These are phyloP conservation scores for Heliothis virescens DNA, from an alignment of 1,140 invertebrate genomes.

Conservation along the genomic window DNA sequence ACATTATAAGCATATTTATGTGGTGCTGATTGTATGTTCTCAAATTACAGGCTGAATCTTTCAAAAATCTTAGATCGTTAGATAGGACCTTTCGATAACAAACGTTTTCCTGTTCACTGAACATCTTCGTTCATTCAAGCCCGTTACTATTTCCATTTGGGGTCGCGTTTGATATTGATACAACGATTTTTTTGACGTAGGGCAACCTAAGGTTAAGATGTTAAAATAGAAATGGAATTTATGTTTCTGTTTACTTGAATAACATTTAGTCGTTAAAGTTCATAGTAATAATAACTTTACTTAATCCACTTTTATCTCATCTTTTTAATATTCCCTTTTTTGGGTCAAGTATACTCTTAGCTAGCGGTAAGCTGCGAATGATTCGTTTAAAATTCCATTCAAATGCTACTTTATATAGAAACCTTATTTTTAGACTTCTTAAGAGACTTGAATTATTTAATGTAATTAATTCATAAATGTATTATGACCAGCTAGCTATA, in stretches of 20 bases:
- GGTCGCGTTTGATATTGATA: conserved; percentile 17
- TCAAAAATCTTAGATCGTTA: conserved; percentile 9
- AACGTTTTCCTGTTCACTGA: conserved; percentile 37
- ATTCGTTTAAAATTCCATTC: background rate
- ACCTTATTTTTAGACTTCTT: conserved; percentile 3
- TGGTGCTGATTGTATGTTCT: conserved; percentile 10
- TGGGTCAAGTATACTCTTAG: background rate
- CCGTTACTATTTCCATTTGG: conserved; percentile 26
- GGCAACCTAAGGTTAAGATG: conserved; percentile 25
- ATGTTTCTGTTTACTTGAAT: conserved; percentile 1
- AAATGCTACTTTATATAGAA: conserved; percentile 8
- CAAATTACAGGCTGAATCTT: conserved; percentile 24
- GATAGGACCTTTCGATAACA: conserved; percentile 19
- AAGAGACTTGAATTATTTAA: background rate
- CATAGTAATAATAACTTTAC: background rate
- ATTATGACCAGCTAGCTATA: background rate
- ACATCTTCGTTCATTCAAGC: conserved; percentile 32
- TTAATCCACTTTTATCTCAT: conserved; percentile 2
- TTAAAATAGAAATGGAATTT: conserved; percentile 16
- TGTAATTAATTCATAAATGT: background rate
- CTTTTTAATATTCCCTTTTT: background rate
- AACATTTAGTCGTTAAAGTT: background rate
- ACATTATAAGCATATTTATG: background rate
- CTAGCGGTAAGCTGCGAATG: background rate
- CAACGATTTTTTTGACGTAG: conserved; percentile 21